A percentile compares a stretch with the other conserved stretches of the same genome.
Conservation (phyloP, 1,140 invertebrate genomes). For the Drosophila lini region DNA sequence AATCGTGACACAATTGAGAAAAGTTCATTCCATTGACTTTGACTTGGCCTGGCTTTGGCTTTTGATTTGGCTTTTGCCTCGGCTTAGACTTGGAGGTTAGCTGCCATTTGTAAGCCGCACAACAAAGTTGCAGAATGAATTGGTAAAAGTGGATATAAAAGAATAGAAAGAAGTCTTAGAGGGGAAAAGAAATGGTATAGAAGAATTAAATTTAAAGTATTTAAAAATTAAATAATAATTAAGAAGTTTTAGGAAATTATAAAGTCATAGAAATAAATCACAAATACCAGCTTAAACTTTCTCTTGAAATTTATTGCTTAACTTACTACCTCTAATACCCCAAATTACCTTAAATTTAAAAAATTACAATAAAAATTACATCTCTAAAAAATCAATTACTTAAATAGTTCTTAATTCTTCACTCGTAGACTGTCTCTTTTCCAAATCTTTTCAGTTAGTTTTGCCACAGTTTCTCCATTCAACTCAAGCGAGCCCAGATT, state of each 20-base stretch:
- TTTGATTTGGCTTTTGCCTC: conserved; percentile 23
- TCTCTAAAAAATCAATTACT: not conserved
- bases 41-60: conserved; percentile 44
- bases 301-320: not conserved
- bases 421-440: not conserved
- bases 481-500: conserved; percentile 46
- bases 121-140: conserved; percentile 41
- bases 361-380: no score
- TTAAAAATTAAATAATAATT: no score
- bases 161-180: not conserved
- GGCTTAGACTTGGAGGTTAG: conserved; percentile 17
- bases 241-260: not conserved
- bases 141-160: conserved; percentile 1
- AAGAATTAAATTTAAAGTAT: not conserved
- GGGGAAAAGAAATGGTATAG: not conserved
- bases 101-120: conserved; percentile 31
- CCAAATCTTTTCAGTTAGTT: not conserved
- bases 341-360: not conserved
- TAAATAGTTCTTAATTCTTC: not conserved
- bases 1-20: conserved; percentile 77
- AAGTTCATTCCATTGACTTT: conserved; percentile 68
- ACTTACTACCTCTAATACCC: no score
- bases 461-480: conserved; percentile 9
- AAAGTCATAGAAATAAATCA: not conserved
- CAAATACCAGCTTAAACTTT: not conserved